Percentiles rank a stretch among this genome's conserved stretches.
phyloP scores from a whole-genome alignment of 1,140 invertebrate genomes.

The Ceratina japonica region DNA sequence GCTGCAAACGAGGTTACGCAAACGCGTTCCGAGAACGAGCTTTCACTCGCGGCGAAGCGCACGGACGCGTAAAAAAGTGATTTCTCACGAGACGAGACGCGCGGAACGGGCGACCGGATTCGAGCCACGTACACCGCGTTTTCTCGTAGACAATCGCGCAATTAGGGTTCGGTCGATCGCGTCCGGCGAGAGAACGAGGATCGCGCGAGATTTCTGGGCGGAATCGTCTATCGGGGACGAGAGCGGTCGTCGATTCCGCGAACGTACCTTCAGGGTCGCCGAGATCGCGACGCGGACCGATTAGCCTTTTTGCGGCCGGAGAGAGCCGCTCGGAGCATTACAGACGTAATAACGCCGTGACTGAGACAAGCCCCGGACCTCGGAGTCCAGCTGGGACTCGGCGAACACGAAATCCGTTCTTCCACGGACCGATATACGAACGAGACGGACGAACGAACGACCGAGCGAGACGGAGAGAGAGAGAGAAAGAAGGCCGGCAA shows the following conservation, averaged over 20 bases:
- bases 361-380: slow-evolving; percentile 49
- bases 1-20: neutral
- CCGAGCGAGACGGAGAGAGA: neutral
- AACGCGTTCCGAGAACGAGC: neutral
- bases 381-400: slow-evolving; percentile 21
- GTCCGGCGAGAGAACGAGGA: no score
- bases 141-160: no score
- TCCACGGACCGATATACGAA: neutral
- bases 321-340: slow-evolving; percentile 53
- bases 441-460: neutral
- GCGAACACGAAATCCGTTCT: slow-evolving; percentile 24
- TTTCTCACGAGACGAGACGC: no score
- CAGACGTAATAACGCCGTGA: slow-evolving; percentile 67
- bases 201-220: no score
- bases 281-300: slow-evolving; percentile 44
- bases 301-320: slow-evolving; percentile 67
- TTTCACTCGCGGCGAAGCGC: neutral
- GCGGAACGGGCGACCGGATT: no score
- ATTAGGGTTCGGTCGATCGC: no score
- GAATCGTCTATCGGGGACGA: no score
- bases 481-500: slow-evolving; percentile 24
- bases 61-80: neutral
- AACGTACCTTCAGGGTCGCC: slow-evolving; percentile 12
- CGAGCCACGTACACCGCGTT: no score
- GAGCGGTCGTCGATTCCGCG: no score